These are phyloP conservation scores for Sialis lutaria DNA, from an alignment of 2,888 invertebrate genomes.

Conservation along the genomic window DNA sequence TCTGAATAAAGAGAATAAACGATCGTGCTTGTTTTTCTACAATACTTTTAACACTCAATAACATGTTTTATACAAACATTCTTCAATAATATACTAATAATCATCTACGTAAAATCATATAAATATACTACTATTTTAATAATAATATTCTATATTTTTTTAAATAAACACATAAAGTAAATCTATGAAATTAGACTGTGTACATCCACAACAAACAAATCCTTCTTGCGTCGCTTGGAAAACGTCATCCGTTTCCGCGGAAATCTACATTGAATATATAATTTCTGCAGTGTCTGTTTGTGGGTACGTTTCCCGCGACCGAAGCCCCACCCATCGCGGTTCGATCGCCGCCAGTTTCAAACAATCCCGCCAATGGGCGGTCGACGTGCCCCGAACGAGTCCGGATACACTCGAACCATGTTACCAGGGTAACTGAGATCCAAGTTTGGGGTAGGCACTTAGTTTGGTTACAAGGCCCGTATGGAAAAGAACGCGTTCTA, in stretches of 20 bases:
- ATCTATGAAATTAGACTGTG: too few species aligned
- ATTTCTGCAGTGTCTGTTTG: background rate
- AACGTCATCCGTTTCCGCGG: background rate
- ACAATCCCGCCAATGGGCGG: constrained; percentile 15
- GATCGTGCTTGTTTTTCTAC: constrained; percentile 1
- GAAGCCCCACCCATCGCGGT: constrained; percentile 2
- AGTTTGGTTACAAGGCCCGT: constrained; percentile 6
- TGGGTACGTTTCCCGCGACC: background rate
- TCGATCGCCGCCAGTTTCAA: constrained; percentile 1
- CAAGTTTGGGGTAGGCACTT: constrained; percentile 7
- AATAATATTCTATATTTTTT: too few species aligned
- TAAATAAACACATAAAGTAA: too few species aligned
- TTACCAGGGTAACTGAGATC: constrained; percentile 24
- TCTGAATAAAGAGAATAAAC: constrained; percentile 10
- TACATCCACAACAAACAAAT: too few species aligned
- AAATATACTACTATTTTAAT: too few species aligned
- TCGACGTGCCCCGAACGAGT: constrained; percentile 11
- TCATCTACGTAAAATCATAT: too few species aligned
- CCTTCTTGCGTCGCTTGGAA: background rate
- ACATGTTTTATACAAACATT: too few species aligned
- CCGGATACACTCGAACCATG: constrained; percentile 20
- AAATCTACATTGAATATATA: constrained; percentile 1
- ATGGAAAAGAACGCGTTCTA: constrained; percentile 1
- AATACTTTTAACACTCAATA: background rate
- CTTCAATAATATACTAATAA: too few species aligned